Conservation (phyloP, 1,140 invertebrate genomes). For the Pseudomyrmex concolor region DNA sequence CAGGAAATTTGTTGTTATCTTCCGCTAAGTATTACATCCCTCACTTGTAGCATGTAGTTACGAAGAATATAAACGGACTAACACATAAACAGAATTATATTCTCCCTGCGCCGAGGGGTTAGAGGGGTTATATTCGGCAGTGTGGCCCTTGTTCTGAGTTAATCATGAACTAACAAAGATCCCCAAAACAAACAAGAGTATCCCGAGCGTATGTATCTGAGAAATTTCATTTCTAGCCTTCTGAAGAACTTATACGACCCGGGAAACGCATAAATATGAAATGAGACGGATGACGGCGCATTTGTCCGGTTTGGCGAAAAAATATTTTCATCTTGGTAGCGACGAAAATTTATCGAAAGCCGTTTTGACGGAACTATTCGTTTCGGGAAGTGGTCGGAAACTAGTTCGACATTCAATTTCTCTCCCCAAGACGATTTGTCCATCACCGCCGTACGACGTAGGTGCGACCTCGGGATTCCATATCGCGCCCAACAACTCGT, state of each 20-base stretch:
- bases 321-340: slow-evolving; percentile 21
- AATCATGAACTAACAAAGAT: slow-evolving; percentile 22
- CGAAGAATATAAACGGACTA: neutral
- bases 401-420: slow-evolving; percentile 71
- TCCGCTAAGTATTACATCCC: neutral
- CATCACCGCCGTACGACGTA: slow-evolving; percentile 54
- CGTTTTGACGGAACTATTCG: slow-evolving; percentile 64
- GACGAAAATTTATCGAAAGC: slow-evolving; percentile 54
- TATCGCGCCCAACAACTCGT: slow-evolving; percentile 70
- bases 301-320: slow-evolving; percentile 31
- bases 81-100: slow-evolving; percentile 33
- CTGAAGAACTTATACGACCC: neutral
- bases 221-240: slow-evolving; percentile 10
- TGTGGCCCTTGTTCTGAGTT: neutral
- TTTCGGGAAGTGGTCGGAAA: slow-evolving; percentile 52
- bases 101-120: too few relatives aligned
- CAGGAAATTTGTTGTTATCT: neutral
- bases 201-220: neutral
- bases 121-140: neutral
- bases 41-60: neutral
- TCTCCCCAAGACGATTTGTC: slow-evolving; percentile 69
- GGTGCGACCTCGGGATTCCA: slow-evolving; percentile 65
- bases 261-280: slow-evolving; percentile 41
- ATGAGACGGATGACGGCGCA: slow-evolving; percentile 44
- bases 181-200: slow-evolving; percentile 25